Evolutionary conservation across 2,113 vertebrate species (phyloP).

Genomic region (Anseranas semipalmata): DNA sequence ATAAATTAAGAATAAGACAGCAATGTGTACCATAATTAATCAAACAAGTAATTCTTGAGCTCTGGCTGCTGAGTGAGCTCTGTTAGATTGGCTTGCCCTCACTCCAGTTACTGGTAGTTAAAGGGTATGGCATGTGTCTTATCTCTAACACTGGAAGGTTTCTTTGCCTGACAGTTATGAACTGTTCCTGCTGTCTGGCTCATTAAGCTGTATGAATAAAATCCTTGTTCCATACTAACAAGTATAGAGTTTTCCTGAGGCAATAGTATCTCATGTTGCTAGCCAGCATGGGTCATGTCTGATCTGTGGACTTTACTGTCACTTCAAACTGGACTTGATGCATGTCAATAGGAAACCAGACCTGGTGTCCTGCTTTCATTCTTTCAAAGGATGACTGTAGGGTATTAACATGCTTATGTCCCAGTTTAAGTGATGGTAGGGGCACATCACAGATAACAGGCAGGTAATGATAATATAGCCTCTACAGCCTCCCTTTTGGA

Average conservation of each 20-base stretch:
- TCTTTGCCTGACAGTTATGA: background rate
- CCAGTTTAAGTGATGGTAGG: background rate
- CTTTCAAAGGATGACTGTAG: background rate
- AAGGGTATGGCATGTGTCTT: background rate
- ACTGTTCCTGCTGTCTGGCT: background rate
- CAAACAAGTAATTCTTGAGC: background rate
- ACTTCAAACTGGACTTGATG: background rate
- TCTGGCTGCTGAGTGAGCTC: background rate
- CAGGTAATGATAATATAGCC: background rate
- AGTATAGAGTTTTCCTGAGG: background rate
- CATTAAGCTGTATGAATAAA: background rate
- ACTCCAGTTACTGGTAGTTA: background rate
- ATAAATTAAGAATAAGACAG: background rate
- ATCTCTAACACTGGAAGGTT: background rate
- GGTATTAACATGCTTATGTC: background rate
- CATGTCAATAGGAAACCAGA: background rate
- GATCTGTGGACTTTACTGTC: background rate
- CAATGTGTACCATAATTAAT: background rate
- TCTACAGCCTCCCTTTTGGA: background rate
- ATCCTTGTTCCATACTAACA: background rate
- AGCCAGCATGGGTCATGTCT: background rate
- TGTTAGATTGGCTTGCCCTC: background rate
- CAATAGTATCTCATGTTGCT: background rate
- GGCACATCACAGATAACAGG: background rate
- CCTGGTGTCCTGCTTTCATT: background rate